phyloP scores from a whole-genome alignment of 1,140 invertebrate species.

The Pseudachorutes palmiensis region DNA sequence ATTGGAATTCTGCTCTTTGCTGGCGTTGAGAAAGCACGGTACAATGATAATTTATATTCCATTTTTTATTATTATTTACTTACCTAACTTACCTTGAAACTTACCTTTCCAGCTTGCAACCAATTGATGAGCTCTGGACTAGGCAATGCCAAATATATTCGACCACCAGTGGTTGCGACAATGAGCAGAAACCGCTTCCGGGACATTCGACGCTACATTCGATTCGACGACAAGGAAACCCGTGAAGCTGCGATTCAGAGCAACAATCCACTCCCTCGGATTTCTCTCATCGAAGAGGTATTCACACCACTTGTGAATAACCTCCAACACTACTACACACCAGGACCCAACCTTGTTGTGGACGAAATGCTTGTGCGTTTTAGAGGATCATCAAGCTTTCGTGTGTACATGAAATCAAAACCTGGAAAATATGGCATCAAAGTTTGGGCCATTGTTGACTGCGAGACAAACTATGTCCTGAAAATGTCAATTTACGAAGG shows the following conservation, averaged over 20 bases:
- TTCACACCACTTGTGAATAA: not conserved
- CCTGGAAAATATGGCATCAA: constrained; percentile 38
- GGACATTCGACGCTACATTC: not conserved
- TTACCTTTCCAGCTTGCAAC: not conserved
- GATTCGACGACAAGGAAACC: not conserved
- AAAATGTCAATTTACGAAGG: not conserved
- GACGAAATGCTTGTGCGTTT: not conserved
- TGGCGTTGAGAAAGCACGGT: not conserved
- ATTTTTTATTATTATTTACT: not conserved
- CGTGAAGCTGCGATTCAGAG: not conserved
- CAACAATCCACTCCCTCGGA: not conserved
- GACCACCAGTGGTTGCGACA: not conserved
- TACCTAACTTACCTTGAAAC: too few species aligned
- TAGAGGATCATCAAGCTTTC: not conserved
- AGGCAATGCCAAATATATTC: not conserved
- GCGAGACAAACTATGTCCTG: not conserved
- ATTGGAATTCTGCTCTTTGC: not conserved
- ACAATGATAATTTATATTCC: not conserved
- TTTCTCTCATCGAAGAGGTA: not conserved
- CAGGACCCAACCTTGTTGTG: not conserved
- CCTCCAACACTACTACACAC: not conserved
- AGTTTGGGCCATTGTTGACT: constrained; percentile 37
- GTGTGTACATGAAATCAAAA: constrained; percentile 16
- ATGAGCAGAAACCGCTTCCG: not conserved
- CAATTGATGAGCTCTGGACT: not conserved